Evolutionary conservation across 2,113 vertebrate species (phyloP).

Genomic region (Pelvicachromis taeniatus): DNA sequence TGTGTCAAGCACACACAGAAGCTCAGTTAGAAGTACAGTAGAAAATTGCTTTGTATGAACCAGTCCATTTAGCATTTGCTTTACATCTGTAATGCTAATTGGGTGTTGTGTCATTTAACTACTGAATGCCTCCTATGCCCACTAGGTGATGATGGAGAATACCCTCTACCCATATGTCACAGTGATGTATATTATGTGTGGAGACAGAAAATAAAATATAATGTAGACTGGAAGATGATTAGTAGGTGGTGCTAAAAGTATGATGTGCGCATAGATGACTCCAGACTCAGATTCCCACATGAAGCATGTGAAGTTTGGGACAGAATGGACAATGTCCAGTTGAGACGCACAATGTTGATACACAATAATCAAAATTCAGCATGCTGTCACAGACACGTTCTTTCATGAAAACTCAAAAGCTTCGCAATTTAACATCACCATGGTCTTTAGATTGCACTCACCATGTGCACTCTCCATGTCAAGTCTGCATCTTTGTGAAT

Average conservation of each 20-base stretch:
- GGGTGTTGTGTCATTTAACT: not conserved
- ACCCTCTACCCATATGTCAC: not conserved
- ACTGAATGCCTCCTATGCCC: not conserved
- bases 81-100: not conserved
- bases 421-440: no score
- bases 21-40: not conserved
- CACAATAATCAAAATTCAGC: no score
- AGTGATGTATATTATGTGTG: fast-evolving
- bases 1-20: no score
- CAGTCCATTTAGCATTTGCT: not conserved
- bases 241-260: not conserved
- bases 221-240: not conserved
- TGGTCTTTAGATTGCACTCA: no score
- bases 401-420: no score
- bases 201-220: not conserved
- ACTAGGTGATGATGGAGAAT: not conserved
- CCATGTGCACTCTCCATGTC: no score
- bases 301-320: no score
- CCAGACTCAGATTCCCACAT: not conserved
- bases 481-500: no score
- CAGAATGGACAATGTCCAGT: no score
- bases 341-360: no score
- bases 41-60: not conserved
- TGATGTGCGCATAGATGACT: not conserved
- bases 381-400: no score